phyloP scores from a whole-genome alignment of 2,888 invertebrate genomes.

The Myathropa florea region DNA sequence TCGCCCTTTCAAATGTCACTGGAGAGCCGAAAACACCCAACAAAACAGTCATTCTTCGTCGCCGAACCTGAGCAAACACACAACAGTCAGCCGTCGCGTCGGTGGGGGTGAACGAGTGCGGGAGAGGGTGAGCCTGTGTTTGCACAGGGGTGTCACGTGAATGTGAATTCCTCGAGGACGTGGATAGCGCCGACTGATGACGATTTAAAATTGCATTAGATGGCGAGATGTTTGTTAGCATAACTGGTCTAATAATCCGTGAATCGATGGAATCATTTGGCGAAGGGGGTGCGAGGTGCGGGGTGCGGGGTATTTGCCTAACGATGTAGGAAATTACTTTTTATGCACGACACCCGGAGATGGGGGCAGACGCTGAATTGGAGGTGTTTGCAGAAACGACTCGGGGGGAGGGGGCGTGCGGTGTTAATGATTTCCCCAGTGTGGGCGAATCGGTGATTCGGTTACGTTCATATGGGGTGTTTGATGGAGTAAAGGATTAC shows the following conservation, averaged over 20 bases:
- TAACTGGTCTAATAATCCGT: constrained; percentile 70
- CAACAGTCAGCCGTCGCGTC: not conserved
- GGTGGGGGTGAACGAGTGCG: not conserved
- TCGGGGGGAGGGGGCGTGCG: not conserved
- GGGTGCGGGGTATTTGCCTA: constrained; percentile 52
- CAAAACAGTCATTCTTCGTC: constrained; percentile 19
- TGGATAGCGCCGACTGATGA: constrained; percentile 24
- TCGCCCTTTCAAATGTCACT: constrained; percentile 53
- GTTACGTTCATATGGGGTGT: constrained; percentile 11
- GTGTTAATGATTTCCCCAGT: constrained; percentile 48
- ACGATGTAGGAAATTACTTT: constrained; percentile 68
- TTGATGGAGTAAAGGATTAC: not conserved
- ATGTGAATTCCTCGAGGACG: not conserved
- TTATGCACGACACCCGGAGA: not conserved
- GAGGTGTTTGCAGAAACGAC: constrained; percentile 39
- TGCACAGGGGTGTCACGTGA: not conserved
- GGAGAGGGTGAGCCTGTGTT: not conserved
- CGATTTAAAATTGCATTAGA: constrained; percentile 70
- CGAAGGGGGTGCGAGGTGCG: constrained; percentile 27
- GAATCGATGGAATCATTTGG: constrained; percentile 60
- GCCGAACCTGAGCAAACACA: constrained; percentile 45
- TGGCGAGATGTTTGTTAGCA: constrained; percentile 67
- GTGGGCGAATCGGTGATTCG: constrained; percentile 39
- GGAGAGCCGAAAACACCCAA: constrained; percentile 54
- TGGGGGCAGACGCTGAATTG: not conserved